These are phyloP conservation scores for Hirtodrosophila duncani DNA, from an alignment of 2,888 invertebrate genomes.

Conservation along the genomic window DNA sequence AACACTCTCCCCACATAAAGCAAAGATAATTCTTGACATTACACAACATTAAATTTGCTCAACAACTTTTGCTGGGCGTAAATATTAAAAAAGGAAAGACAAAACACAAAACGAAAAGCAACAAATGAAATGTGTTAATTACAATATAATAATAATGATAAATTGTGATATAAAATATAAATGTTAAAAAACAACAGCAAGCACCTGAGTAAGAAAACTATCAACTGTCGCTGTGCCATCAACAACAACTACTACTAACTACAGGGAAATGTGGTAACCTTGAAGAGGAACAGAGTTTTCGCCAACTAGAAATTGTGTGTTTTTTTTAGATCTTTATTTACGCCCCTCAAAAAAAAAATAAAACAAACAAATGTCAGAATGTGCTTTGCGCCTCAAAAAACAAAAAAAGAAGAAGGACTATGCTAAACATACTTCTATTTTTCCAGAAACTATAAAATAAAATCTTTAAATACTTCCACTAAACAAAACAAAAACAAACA, in stretches of 20 bases:
- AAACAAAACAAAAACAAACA: constrained; percentile 20
- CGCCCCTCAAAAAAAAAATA: constrained; percentile 53
- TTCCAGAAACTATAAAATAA: constrained; percentile 52
- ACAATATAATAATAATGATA: constrained; percentile 48
- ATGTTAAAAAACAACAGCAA: no score
- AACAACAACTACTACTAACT: constrained; percentile 47
- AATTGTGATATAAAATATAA: constrained; percentile 71
- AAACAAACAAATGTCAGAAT: constrained; percentile 60
- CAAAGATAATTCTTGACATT: constrained; percentile 46
- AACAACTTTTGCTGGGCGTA: constrained; percentile 56
- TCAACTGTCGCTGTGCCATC: constrained; percentile 67
- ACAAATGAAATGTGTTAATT: constrained; percentile 50
- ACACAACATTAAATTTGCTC: constrained; percentile 56
- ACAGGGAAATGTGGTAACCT: constrained; percentile 25
- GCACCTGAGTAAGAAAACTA: constrained; percentile 67
- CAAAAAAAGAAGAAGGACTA: constrained; percentile 13
- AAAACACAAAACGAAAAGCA: constrained; percentile 27
- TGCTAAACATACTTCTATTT: constrained; percentile 53
- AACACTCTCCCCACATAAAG: constrained; percentile 18
- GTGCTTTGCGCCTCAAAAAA: constrained; percentile 47
- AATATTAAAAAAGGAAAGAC: constrained; percentile 35
- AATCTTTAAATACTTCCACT: constrained; percentile 44
- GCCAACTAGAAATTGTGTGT: constrained; percentile 21
- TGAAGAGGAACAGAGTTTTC: constrained; percentile 15
- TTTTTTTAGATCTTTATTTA: constrained; percentile 44